Evolutionary conservation across 2,113 vertebrate species (phyloP).

Genomic region (human): DNA sequence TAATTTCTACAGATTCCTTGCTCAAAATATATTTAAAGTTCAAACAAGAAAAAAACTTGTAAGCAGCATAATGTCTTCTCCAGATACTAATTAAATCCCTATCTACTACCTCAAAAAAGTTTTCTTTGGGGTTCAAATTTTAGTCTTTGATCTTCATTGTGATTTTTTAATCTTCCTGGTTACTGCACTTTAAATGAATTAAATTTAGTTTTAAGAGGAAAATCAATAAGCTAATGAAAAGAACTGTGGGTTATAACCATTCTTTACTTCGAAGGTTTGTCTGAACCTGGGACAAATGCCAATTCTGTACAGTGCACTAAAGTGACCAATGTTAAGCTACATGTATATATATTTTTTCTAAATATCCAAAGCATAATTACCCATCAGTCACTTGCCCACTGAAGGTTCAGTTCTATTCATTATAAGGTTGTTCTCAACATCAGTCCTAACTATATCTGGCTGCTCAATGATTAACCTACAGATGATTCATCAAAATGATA

Average conservation of each 20-base stretch:
- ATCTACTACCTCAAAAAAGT: background rate
- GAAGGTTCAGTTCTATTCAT: background rate
- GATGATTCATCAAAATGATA: background rate
- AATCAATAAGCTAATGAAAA: background rate
- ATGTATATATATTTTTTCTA: background rate
- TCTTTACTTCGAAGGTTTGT: background rate
- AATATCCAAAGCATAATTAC: background rate
- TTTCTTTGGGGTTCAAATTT: background rate
- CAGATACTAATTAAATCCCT: background rate
- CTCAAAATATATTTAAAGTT: background rate
- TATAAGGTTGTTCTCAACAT: background rate
- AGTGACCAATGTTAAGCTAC: background rate
- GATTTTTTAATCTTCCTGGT: background rate
- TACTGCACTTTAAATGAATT: constrained; percentile 1
- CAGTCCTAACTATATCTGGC: background rate
- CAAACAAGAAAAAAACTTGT: background rate
- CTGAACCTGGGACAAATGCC: background rate
- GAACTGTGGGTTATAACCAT: background rate
- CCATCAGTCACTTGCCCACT: background rate
- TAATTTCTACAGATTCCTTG: constrained; percentile 55
- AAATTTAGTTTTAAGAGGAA: constrained; percentile 15
- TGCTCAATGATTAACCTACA: background rate
- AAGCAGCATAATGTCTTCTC: background rate
- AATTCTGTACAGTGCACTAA: background rate
- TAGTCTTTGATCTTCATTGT: background rate